These are phyloP conservation scores for Schlechtendalia chinensis DNA, from an alignment of 1,140 invertebrate species.

Conservation along the genomic window DNA sequence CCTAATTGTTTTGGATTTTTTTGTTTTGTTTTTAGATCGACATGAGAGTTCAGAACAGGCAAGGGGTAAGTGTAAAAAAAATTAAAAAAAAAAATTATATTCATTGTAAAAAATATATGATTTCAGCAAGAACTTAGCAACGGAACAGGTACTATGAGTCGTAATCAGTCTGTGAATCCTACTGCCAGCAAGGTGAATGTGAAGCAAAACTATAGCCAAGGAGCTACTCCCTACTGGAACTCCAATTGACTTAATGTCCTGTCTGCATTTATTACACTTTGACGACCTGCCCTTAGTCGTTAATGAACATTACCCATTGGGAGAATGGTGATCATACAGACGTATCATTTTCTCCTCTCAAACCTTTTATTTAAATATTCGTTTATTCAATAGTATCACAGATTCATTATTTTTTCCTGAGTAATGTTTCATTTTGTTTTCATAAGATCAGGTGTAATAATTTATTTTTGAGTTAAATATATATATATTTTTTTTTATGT, in stretches of 20 bases:
- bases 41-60: slow-evolving; percentile 35
- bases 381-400: slow-evolving; percentile 44
- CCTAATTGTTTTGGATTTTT: no score
- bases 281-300: slow-evolving; percentile 18
- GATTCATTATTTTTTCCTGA: slow-evolving; percentile 31
- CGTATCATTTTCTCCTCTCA: slow-evolving; percentile 37
- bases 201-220: slow-evolving; percentile 35
- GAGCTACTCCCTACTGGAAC: slow-evolving; percentile 42
- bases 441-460: slow-evolving; percentile 30
- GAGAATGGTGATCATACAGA: slow-evolving; percentile 41
- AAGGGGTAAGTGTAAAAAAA: slow-evolving; percentile 24
- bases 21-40: slow-evolving; percentile 26
- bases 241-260: slow-evolving; percentile 34
- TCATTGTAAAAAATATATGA: not conserved
- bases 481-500: slow-evolving; percentile 46
- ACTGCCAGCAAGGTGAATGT: slow-evolving; percentile 38
- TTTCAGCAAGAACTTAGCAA: slow-evolving; percentile 44
- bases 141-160: slow-evolving; percentile 29
- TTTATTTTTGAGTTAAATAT: slow-evolving; percentile 47
- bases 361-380: not conserved
- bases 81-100: not conserved
- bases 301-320: slow-evolving; percentile 34
- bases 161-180: slow-evolving; percentile 34
- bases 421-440: slow-evolving; percentile 46
- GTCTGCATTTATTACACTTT: slow-evolving; percentile 16